phyloP scores from a whole-genome alignment of 2,797 vertebrate genomes.

The Sebastes miniatus region DNA sequence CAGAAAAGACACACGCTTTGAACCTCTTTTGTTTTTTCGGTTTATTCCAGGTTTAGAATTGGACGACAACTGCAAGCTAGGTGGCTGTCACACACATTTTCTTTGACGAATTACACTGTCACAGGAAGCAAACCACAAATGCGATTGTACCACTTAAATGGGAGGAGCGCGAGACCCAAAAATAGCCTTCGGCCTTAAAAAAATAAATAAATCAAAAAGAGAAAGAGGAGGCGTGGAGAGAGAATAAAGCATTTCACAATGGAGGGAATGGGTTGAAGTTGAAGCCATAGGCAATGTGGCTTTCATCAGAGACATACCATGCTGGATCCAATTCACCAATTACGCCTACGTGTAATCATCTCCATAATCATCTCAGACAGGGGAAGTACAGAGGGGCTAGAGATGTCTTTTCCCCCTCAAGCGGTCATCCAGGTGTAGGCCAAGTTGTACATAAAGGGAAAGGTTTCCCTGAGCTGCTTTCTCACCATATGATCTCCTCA shows the following conservation, averaged over 20 bases:
- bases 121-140: slow-evolving; percentile 57
- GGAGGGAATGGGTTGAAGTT: slow-evolving; percentile 60
- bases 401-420: slow-evolving; percentile 28
- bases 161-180: slow-evolving; percentile 55
- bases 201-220: slow-evolving; percentile 29
- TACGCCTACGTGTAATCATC: slow-evolving; percentile 54
- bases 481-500: slow-evolving; percentile 42
- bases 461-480: slow-evolving; percentile 48
- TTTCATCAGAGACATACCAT: slow-evolving; percentile 72
- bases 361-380: slow-evolving; percentile 43
- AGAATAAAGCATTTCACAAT: slow-evolving; percentile 67
- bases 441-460: not conserved
- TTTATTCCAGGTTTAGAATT: slow-evolving; percentile 35
- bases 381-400: slow-evolving; percentile 39
- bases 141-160: slow-evolving; percentile 52
- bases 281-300: slow-evolving; percentile 72
- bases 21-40: slow-evolving; percentile 2
- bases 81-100: slow-evolving; percentile 52
- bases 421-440: slow-evolving; percentile 60
- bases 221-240: slow-evolving; percentile 25
- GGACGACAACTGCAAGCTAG: slow-evolving; percentile 34
- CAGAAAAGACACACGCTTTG: not conserved
- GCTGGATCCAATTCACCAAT: slow-evolving; percentile 62
- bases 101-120: slow-evolving; percentile 65
- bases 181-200: slow-evolving; percentile 62